Evolutionary conservation across 2,888 invertebrate species (phyloP).

Genomic region (Eurois occulta): DNA sequence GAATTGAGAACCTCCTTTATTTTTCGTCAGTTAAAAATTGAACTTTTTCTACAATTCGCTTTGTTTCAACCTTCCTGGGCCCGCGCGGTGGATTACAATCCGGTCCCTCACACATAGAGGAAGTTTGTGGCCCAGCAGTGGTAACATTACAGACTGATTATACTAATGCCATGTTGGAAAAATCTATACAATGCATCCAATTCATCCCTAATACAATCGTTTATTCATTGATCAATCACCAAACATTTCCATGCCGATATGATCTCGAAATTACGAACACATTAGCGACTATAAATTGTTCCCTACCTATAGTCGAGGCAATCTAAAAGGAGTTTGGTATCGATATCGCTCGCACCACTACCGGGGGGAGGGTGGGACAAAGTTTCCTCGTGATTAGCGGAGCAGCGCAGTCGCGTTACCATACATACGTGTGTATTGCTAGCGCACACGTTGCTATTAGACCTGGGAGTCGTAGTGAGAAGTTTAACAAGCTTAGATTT

Average conservation of each 20-base stretch:
- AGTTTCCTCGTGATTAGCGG: constrained; percentile 84
- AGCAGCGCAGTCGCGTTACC: constrained; percentile 68
- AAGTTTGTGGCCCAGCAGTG: neutral
- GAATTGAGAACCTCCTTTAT: too few relatives aligned
- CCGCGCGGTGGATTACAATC: neutral
- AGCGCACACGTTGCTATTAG: constrained; percentile 6
- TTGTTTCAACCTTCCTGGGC: neutral
- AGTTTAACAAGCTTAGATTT: neutral
- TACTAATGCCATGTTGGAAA: neutral
- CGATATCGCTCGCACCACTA: constrained; percentile 69
- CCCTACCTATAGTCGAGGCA: constrained; percentile 25
- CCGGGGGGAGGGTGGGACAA: constrained; percentile 69
- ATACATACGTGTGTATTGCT: constrained; percentile 47
- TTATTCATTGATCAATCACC: constrained; percentile 33
- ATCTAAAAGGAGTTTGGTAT: constrained; percentile 55
- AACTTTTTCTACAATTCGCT: neutral
- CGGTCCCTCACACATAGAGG: neutral
- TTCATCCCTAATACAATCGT: neutral
- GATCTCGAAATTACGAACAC: constrained; percentile 45
- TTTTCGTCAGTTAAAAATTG: neutral
- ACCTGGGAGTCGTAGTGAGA: constrained; percentile 16
- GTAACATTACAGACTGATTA: neutral
- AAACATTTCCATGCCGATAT: constrained; percentile 17
- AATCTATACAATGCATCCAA: neutral
- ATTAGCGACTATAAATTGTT: constrained; percentile 45